Percentiles rank a stretch among this genome's conserved stretches.
These are phyloP conservation scores for Thyatira batis DNA, from an alignment of 2,888 invertebrate genomes.

Conservation along the genomic window DNA sequence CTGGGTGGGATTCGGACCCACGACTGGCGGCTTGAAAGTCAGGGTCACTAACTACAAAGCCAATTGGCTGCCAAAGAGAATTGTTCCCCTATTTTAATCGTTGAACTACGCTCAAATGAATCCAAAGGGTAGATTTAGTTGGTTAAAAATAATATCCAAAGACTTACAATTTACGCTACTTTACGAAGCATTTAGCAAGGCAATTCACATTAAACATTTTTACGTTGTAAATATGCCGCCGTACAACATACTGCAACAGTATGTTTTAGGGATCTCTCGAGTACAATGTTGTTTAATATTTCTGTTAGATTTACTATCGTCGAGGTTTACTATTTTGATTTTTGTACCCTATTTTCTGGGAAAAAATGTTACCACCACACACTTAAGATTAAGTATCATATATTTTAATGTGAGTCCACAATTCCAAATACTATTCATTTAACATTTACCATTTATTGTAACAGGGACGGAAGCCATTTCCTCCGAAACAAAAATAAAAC, in stretches of 20 bases:
- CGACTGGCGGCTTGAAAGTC: too few species aligned
- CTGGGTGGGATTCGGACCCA: too few species aligned
- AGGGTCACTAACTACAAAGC: too few species aligned
- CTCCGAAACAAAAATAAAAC: not conserved
- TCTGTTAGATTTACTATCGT: not conserved
- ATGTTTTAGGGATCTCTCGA: not conserved
- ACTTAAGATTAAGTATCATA: too few species aligned
- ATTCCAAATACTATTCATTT: too few species aligned
- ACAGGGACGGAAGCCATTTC: too few species aligned
- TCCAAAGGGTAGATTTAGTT: not conserved
- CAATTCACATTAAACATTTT: not conserved
- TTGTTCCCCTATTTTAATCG: not conserved
- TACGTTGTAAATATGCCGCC: not conserved
- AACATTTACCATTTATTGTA: too few species aligned
- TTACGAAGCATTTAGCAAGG: not conserved
- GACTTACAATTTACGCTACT: too few species aligned
- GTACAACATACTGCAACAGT: not conserved
- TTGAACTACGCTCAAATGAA: not conserved
- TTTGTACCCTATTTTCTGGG: too few species aligned
- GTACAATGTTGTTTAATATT: not conserved
- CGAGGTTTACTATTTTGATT: not conserved
- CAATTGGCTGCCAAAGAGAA: too few species aligned
- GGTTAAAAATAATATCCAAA: not conserved
- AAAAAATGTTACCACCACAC: not conserved
- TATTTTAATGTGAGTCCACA: too few species aligned